A percentile compares a stretch with the other conserved stretches of the same genome.
These are phyloP conservation scores for Acanthopagrus latus DNA, from an alignment of 2,797 vertebrate species.

Conservation along the genomic window DNA sequence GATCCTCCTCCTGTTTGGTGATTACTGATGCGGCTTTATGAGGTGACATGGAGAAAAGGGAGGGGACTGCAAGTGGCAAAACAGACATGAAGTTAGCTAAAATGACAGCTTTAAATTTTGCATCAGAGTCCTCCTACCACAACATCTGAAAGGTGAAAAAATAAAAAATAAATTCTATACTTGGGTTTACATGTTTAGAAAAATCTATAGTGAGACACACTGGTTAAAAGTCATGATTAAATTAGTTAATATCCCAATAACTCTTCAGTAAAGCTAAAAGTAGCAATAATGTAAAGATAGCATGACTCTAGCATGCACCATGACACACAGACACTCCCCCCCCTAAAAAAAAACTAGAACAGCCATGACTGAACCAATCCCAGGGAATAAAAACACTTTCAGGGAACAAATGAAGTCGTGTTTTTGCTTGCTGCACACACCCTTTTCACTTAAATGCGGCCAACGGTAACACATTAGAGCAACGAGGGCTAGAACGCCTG, in stretches of 20 bases:
- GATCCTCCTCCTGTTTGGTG: too few relatives aligned
- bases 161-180: too few relatives aligned
- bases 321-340: conserved; percentile 14
- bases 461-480: conserved; percentile 53
- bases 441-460: conserved; percentile 39
- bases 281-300: not conserved
- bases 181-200: too few relatives aligned
- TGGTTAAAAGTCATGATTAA: not conserved
- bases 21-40: not conserved
- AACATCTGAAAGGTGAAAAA: too few relatives aligned
- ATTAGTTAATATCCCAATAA: not conserved
- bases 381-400: conserved; percentile 50
- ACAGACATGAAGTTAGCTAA: too few relatives aligned
- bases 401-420: conserved; percentile 28
- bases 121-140: too few relatives aligned
- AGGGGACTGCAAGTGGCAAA: too few relatives aligned
- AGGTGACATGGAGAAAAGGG: too few relatives aligned
- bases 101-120: too few relatives aligned
- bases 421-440: conserved; percentile 35
- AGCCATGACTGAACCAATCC: conserved; percentile 16
- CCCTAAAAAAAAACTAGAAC: conserved; percentile 10
- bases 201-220: not conserved
- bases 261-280: conserved; percentile 5
- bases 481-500: conserved; percentile 23
- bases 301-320: not conserved